Evolutionary conservation across 2,113 vertebrate genomes (phyloP), one percentile per base, ranked within the genome.

Genomic region (Bostrychus sinensis): DNA sequence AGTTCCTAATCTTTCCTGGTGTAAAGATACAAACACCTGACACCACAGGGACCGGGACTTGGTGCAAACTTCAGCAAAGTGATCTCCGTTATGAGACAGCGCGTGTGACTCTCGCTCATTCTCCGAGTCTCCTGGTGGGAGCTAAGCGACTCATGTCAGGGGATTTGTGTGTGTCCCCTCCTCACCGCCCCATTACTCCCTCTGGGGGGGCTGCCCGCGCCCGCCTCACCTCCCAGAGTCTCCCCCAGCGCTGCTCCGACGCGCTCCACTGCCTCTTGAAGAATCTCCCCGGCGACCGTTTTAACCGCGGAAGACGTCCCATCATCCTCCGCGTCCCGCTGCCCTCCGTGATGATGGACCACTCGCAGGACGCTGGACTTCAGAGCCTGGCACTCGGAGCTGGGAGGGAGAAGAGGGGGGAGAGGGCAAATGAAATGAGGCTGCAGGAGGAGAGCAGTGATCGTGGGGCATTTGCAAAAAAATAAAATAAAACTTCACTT

Each of bases 211-310:
- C 46, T 67, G 83, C 84, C 83, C 90, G 88, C 77, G 71, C 87
- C 89, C 91, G 85, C 85, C 94, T 96, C 92, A 98, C 96, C 96
- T 98, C 95, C 91, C 78, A 98, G 94, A 81, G 94, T 91, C 93
- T 94, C 93, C 89, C 94, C 92, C 91, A 95, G 93, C 84, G 91
- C 92, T 82, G 92, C 91, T 71, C 92, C 93, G 92, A 96, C 87
- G 90, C 94, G 94, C 88, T 95, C 95, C 7, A 94, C 92, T 88
- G 95, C 94, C 76, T 96, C 93, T 90, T 91, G 94, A 92, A 96
- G 94, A 91, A 98, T 94, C 88, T 97, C 94, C 88, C 91, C 93
- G 83, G 93, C 81, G 82, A 98, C 94, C 51, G 93, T 87, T 22
- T 89, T 92, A 56, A 93, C 92, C 45, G 86, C 92, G 23, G 93